phyloP scores from a whole-genome alignment of 2,797 vertebrate genomes.

The Dryobates pubescens region DNA sequence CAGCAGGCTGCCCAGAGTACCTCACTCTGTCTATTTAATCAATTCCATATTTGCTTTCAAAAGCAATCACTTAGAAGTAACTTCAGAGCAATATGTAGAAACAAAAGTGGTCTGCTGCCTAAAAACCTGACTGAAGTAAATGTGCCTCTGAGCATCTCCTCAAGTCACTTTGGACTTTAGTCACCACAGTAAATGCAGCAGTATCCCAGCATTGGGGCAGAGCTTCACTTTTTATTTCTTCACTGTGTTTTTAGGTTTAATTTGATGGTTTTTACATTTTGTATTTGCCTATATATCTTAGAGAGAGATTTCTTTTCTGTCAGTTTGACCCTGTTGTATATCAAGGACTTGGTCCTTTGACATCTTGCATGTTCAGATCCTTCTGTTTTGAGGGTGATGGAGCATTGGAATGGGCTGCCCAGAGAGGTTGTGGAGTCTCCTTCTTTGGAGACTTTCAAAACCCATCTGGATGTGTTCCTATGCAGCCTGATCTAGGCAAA shows the following conservation, averaged over 20 bases:
- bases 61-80: not conserved
- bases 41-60: not conserved
- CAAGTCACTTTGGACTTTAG: not conserved
- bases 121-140: not conserved
- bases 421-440: too few species aligned
- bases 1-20: not conserved
- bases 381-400: not conserved
- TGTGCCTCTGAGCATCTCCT: not conserved
- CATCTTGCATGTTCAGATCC: not conserved
- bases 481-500: too few species aligned
- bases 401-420: too few species aligned
- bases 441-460: too few species aligned
- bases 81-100: not conserved
- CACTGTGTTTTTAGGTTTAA: not conserved
- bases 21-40: not conserved
- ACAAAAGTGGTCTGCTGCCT: not conserved
- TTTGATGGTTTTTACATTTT: slow-evolving; percentile 7
- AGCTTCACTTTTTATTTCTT: not conserved
- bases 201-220: not conserved
- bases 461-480: too few species aligned
- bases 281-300: not conserved
- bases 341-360: not conserved
- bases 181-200: not conserved
- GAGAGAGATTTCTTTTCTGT: not conserved
- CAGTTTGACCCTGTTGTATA: not conserved